Evolutionary conservation across 35 echinoderm and acorn worm species (phyloP), one percentile per base, ranked within the genome.

Genomic region (Anneissia japonica): DNA sequence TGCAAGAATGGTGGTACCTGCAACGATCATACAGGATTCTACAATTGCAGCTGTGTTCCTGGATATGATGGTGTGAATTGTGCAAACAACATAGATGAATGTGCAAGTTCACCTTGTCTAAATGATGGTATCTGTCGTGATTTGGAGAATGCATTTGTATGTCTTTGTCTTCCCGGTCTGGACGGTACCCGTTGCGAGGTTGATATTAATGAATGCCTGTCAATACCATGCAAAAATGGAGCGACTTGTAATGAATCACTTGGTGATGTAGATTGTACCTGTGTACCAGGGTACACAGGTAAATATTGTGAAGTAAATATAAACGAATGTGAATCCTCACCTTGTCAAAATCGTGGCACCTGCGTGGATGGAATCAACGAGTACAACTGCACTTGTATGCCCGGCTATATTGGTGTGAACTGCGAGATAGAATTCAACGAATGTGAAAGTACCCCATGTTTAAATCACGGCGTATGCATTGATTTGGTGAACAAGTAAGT

Each of bases 11-110:
- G 85, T 11, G 91, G 45, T n/a, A 19, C 28, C 74, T 79, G 73
- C 30, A 91, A 88, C 38, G 80, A 86, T 73, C 84, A 96, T 46
- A 83, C 86, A 26, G 88, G 82, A 35, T 90, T 86, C 4, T 96
- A 86, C 35, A 39, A 81, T 19, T 96, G 93, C 35, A 78, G 51
- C 19, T 96, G 93, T 85, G 6, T 5, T 30, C 34, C 51, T 21
- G 93, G 93, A 11, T 96, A 74, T 73, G 46, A 85, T 19, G 93
- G 93, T 11, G n/a, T 36, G 6, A 39, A 86, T 34, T 96, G 93
- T 46, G 76, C 82, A 35, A 79, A 88, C 33, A 37, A 96, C 36
- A 89, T 91, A 35, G 83, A 95, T 39, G 93, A 95, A 76, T 95
- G 93, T 39, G 81, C 37, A 36, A 36, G 77, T 79, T 13, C 2